Conservation (phyloP, 2,888 invertebrate species). For the Punctoribates punctum region DNA sequence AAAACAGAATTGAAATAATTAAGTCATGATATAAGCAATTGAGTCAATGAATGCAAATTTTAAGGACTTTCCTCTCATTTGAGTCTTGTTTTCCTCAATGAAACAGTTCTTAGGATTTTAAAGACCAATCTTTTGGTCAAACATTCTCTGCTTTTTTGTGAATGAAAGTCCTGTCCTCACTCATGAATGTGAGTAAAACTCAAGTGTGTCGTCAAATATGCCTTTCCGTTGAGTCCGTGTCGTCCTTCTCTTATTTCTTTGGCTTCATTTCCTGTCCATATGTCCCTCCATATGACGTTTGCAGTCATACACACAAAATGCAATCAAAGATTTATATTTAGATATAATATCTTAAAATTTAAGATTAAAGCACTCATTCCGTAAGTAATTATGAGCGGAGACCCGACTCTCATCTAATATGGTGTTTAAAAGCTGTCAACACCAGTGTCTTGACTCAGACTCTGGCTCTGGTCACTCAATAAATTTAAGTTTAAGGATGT, state of each 20-base stretch:
- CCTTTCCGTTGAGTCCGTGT: constrained; percentile 24
- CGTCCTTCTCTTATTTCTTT: constrained; percentile 32
- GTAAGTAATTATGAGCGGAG: too few relatives aligned
- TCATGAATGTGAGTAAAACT: neutral
- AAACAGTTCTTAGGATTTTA: neutral
- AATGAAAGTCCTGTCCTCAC: constrained; percentile 18
- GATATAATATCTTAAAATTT: neutral
- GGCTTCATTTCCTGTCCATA: constrained; percentile 31
- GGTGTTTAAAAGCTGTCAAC: too few relatives aligned
- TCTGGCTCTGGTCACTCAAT: too few relatives aligned
- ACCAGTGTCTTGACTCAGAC: too few relatives aligned
- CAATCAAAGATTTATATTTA: constrained; percentile 19
- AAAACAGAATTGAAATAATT: neutral
- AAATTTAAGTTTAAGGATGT: too few relatives aligned
- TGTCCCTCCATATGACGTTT: constrained; percentile 34
- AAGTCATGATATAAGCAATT: neutral
- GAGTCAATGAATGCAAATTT: neutral
- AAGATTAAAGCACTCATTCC: neutral
- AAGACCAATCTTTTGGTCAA: constrained; percentile 24
- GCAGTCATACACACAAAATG: neutral
- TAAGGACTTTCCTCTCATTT: neutral
- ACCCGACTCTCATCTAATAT: too few relatives aligned
- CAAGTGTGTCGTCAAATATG: constrained; percentile 31
- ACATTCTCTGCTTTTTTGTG: neutral
- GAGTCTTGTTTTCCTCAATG: neutral